A percentile compares a stretch with the other conserved stretches of the same genome.
phyloP scores from a whole-genome alignment of 92 coral and sea anemone genomes.

The Blastomussa wellsi region DNA sequence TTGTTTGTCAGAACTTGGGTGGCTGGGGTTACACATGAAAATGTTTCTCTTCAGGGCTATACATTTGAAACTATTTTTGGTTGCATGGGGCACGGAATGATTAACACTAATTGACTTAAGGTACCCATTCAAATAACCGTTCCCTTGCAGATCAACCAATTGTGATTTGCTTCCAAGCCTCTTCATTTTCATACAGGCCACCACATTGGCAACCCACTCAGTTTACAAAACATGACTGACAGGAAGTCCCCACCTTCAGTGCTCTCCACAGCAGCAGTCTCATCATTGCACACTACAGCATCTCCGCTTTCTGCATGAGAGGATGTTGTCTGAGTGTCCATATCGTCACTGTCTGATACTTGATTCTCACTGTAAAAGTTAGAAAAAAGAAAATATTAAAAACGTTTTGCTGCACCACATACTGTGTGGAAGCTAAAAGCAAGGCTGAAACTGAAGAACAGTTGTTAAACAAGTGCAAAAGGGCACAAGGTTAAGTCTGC shows the following conservation, averaged over 20 bases:
- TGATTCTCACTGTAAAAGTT: constrained; percentile 59
- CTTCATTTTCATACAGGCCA: neutral
- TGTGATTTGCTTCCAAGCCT: neutral
- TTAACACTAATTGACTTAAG: neutral
- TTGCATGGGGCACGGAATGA: no score
- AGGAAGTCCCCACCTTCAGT: constrained; percentile 56
- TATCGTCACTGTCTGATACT: constrained; percentile 87
- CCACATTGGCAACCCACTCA: neutral
- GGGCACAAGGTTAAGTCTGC: no score
- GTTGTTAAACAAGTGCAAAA: no score
- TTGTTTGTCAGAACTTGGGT: no score
- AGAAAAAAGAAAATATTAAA: no score
- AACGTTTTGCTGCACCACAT: no score
- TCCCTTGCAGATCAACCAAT: neutral
- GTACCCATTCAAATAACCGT: neutral
- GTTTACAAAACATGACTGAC: neutral
- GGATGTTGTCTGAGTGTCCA: constrained; percentile 61
- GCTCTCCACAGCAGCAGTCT: constrained; percentile 53
- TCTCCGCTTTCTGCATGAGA: constrained; percentile 69
- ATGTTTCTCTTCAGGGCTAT: no score
- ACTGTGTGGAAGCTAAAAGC: no score
- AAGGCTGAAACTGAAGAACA: no score
- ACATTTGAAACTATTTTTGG: no score
- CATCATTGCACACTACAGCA: constrained; percentile 66
- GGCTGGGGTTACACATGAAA: no score